Percentiles rank a stretch among this genome's conserved stretches.
Evolutionary conservation across 2,888 invertebrate genomes (phyloP).

Genomic region (Celastrina argiolus): DNA sequence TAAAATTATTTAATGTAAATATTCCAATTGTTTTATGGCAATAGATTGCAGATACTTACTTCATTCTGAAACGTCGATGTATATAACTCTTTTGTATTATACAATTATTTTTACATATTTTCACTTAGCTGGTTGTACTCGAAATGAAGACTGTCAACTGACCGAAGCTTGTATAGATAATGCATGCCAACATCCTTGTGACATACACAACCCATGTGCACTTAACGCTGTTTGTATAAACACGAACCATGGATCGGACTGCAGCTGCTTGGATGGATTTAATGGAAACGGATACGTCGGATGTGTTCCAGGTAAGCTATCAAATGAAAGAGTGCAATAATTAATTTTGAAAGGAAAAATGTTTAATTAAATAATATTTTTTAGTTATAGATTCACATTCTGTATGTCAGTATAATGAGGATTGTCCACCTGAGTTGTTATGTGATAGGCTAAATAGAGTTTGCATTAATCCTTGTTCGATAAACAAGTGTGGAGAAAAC

Average conservation of each 20-base stretch:
- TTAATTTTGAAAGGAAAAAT: not conserved
- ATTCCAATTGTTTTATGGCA: not conserved
- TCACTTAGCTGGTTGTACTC: constrained; percentile 88
- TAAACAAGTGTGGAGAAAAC: constrained; percentile 88
- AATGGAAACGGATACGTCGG: constrained; percentile 91
- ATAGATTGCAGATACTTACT: not conserved
- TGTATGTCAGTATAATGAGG: constrained; percentile 93
- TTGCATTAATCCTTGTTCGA: constrained; percentile 89
- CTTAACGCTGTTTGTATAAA: constrained; percentile 91
- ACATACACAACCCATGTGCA: constrained; percentile 89
- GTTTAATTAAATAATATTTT: constrained; percentile 33
- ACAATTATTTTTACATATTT: constrained; percentile 52
- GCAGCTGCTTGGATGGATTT: constrained; percentile 90
- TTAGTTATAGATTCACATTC: constrained; percentile 55
- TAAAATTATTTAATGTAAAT: not conserved
- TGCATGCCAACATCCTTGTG: constrained; percentile 92
- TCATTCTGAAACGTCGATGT: not conserved
- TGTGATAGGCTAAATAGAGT: constrained; percentile 91
- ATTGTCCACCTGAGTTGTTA: constrained; percentile 90
- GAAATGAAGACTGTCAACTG: constrained; percentile 89
- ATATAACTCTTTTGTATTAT: constrained; percentile 33
- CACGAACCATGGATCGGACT: constrained; percentile 91
- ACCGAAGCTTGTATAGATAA: constrained; percentile 92
- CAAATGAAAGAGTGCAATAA: not conserved
- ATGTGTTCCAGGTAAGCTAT: constrained; percentile 84